These are phyloP conservation scores for Arctopsyche grandis DNA, from an alignment of 1,140 invertebrate genomes.

Conservation along the genomic window DNA sequence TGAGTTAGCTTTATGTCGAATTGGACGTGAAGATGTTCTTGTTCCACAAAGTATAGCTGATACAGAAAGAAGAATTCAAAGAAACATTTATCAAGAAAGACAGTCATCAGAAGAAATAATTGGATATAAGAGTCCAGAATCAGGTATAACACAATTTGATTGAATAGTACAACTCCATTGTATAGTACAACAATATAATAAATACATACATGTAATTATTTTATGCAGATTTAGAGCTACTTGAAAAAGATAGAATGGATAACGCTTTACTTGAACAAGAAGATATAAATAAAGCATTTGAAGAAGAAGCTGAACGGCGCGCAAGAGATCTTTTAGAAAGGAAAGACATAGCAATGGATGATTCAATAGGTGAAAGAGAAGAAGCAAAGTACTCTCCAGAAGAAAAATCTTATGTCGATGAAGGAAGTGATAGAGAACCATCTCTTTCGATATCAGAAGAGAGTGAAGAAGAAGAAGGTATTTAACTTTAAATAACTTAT, in stretches of 20 bases:
- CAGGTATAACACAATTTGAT: constrained; percentile 33
- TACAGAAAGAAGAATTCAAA: constrained; percentile 79
- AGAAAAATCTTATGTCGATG: constrained; percentile 72
- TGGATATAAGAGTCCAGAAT: constrained; percentile 62
- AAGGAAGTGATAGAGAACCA: constrained; percentile 64
- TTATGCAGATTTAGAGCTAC: constrained; percentile 62
- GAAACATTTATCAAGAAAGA: constrained; percentile 71
- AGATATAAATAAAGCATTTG: constrained; percentile 55
- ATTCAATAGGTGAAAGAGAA: constrained; percentile 67
- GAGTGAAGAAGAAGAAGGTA: constrained; percentile 72
- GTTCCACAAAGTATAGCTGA: constrained; percentile 89
- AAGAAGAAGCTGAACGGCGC: constrained; percentile 59
- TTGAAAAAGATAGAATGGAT: constrained; percentile 79
- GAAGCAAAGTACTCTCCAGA: constrained; percentile 79
- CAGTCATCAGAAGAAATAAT: constrained; percentile 66
- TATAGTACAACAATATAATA: background rate
- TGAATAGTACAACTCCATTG: background rate
- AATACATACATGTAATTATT: background rate
- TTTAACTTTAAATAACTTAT: constrained; percentile 53
- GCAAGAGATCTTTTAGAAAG: constrained; percentile 57
- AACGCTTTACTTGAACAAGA: constrained; percentile 48
- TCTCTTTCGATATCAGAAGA: constrained; percentile 68
- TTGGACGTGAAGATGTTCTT: constrained; percentile 92
- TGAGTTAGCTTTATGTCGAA: constrained; percentile 88
- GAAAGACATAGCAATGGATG: constrained; percentile 50